phyloP scores from a whole-genome alignment of 2,797 vertebrate species.

The Myripristis jacobus region DNA sequence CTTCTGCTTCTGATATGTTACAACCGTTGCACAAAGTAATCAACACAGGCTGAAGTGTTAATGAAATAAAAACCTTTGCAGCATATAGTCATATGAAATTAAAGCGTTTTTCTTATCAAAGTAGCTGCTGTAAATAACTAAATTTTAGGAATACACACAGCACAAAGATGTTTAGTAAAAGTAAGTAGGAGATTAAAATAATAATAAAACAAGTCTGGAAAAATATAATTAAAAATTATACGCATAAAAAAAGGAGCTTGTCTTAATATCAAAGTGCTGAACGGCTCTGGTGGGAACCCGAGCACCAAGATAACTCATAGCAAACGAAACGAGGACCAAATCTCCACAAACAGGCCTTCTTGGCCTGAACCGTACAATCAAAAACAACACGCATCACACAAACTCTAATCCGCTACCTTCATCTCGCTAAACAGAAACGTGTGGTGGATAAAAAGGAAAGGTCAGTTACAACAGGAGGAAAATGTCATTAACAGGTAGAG shows the following conservation, averaged over 20 bases:
- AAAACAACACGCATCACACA: background rate
- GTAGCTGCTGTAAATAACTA: constrained; percentile 44
- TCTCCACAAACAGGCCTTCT: constrained; percentile 19
- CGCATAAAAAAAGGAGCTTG: constrained; percentile 39
- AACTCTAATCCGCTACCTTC: background rate
- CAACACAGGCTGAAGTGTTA: constrained; percentile 16
- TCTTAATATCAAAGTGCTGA: constrained; percentile 77
- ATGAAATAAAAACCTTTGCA: constrained; percentile 50
- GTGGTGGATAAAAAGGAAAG: constrained; percentile 9
- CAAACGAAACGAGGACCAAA: constrained; percentile 32
- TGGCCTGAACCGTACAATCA: constrained; percentile 10
- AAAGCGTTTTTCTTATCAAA: constrained; percentile 67
- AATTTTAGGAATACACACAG: constrained; percentile 41
- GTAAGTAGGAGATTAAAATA: constrained; percentile 57
- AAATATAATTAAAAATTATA: constrained; percentile 57
- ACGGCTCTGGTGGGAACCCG: constrained; percentile 57
- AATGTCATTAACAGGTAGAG: constrained; percentile 7
- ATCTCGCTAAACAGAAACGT: constrained; percentile 1
- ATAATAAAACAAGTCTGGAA: constrained; percentile 56
- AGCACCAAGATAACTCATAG: constrained; percentile 47
- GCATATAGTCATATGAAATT: constrained; percentile 62
- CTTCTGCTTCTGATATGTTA: constrained; percentile 40
- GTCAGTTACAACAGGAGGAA: constrained; percentile 30
- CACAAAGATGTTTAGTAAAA: constrained; percentile 53
- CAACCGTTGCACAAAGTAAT: constrained; percentile 46